These are phyloP conservation scores for Euleptes europaea DNA, from an alignment of 2,113 vertebrate species.

Conservation along the genomic window DNA sequence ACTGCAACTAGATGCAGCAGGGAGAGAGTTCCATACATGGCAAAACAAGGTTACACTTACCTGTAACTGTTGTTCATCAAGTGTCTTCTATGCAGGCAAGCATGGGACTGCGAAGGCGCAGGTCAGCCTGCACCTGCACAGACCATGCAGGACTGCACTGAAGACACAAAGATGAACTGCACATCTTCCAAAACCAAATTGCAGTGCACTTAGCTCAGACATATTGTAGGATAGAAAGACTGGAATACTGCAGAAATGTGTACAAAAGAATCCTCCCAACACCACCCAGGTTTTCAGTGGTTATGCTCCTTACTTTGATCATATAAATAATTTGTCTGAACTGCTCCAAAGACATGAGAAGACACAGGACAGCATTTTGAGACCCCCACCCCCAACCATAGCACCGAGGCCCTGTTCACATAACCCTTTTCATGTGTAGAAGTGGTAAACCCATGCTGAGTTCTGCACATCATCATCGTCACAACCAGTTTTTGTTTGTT, in stretches of 20 bases:
- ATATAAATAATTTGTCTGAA: not conserved
- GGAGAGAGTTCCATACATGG: not conserved
- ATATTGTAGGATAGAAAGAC: not conserved
- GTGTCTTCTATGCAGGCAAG: too few relatives aligned
- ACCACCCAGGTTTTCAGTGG: not conserved
- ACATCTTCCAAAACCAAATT: too few relatives aligned
- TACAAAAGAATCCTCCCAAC: not conserved
- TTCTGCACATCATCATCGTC: not conserved
- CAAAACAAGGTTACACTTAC: too few relatives aligned
- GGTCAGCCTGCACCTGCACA: too few relatives aligned
- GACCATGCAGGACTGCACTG: too few relatives aligned
- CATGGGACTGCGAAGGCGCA: too few relatives aligned
- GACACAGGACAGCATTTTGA: too few relatives aligned
- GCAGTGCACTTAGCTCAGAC: not conserved
- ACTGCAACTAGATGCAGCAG: not conserved
- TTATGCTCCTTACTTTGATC: not conserved
- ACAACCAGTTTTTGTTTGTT: too few relatives aligned
- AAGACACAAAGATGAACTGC: too few relatives aligned
- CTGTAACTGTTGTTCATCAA: too few relatives aligned
- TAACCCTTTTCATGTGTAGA: not conserved
- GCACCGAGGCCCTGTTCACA: not conserved
- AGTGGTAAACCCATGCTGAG: not conserved
- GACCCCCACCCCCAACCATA: too few relatives aligned
- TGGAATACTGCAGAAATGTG: not conserved
- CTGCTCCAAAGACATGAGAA: not conserved